These are phyloP conservation scores for Heptranchias perlo DNA, from an alignment of 2,113 vertebrate species.

Conservation along the genomic window DNA sequence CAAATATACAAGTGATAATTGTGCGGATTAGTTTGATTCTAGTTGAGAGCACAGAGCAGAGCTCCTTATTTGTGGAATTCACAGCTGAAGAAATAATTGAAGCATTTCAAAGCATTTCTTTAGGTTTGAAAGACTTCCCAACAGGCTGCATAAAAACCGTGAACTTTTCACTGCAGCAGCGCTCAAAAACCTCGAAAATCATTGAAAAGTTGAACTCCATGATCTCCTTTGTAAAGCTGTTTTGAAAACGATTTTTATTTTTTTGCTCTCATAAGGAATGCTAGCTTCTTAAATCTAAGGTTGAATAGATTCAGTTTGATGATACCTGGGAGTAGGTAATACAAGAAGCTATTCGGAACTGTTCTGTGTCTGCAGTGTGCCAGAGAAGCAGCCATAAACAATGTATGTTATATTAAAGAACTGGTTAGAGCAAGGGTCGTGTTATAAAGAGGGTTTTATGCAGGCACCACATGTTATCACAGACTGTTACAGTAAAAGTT, in stretches of 20 bases:
- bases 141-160: not conserved
- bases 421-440: not conserved
- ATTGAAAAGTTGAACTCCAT: not conserved
- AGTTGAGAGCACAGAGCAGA: not conserved
- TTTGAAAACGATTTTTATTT: not conserved
- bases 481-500: not conserved
- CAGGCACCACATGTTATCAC: not conserved
- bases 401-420: not conserved
- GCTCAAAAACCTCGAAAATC: not conserved
- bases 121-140: not conserved
- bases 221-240: not conserved
- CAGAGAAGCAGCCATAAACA: not conserved
- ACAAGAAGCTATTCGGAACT: not conserved
- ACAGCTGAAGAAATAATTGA: not conserved
- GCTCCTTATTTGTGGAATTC: not conserved
- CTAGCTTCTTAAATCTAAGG: not conserved
- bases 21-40: not conserved
- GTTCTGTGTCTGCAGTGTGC: not conserved
- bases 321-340: not conserved
- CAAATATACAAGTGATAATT: not conserved
- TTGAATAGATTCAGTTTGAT: constrained; percentile 16
- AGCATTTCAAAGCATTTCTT: constrained; percentile 7
- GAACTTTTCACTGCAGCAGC: not conserved
- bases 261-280: not conserved
- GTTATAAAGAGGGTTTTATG: not conserved